Evolutionary conservation across 2,888 invertebrate species (phyloP), one percentile per base, ranked within the genome.

Genomic region (Dasypogon diadema): DNA sequence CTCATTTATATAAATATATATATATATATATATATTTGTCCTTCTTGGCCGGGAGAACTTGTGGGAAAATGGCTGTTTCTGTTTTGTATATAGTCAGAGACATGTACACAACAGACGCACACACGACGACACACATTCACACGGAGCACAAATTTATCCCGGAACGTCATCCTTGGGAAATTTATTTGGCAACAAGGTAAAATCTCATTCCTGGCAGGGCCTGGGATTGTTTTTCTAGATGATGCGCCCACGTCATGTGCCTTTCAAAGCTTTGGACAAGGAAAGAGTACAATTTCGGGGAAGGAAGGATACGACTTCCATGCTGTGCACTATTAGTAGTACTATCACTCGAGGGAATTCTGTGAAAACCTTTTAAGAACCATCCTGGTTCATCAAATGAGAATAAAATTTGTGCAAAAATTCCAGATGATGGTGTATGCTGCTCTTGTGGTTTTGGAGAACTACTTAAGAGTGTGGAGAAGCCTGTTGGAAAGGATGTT

Each of bases 181-280:
- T 51, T 21, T 16, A 51, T 51, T 51, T 51, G 51, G 51, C 51
- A 51, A 51, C 51, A 51, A 8, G 51, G 51, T 51, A 51, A 51
- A 51, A 51, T 51, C 12, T 21, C n/a, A 16, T 51, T 51, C 18
- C 51, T 8, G 5, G 10, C n/a, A 48, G 16, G 12, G 12, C 48
- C 12, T 48, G 12, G 12, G 16, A 3, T 14, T n/a, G 48, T 12
- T 14, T 14, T 6, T 3, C 2, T 2, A 48, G n/a, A 14, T 48
- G 48, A 3, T 8, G 12, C 16, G 3, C 4, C n/a, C 4, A 3
- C 16, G 12, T 48, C 16, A 48, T 14, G 16, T 48, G 12, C 48
- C 12, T n/a, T 12, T 48, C 12, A 3, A 16, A 14, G n/a, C 48
- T 16, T 48, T n/a, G n/a, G n/a, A n/a, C n/a, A n/a, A n/a, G n/a